A percentile compares a stretch with the other conserved stretches of the same genome.
phyloP scores from a whole-genome alignment of 2,888 invertebrate genomes.

The Diaprepes abbreviatus region DNA sequence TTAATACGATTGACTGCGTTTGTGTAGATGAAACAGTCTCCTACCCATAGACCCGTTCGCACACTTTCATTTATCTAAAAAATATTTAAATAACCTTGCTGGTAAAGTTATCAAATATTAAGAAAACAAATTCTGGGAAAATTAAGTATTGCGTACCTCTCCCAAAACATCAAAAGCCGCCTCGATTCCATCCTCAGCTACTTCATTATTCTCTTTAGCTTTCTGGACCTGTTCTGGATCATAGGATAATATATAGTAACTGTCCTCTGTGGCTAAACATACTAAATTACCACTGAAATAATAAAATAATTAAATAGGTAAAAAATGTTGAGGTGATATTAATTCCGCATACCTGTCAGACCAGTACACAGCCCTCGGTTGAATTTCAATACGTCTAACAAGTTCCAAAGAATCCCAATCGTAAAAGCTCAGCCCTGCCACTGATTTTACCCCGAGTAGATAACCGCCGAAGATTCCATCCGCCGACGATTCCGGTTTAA shows the following conservation, averaged over 20 bases:
- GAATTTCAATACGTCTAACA: conserved; percentile 96
- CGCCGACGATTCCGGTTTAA: conserved; percentile 97
- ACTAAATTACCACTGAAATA: conserved; percentile 82
- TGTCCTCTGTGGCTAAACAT: conserved; percentile 94
- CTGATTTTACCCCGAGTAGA: conserved; percentile 82
- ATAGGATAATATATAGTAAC: conserved; percentile 94
- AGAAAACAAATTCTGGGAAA: no score
- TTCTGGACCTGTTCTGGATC: conserved; percentile 85
- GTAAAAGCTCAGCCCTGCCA: conserved; percentile 93
- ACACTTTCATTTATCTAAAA: conserved; percentile 85
- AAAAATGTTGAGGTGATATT: background rate
- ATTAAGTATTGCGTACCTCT: conserved; percentile 43
- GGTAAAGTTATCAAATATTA: no score
- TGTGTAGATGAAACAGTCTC: conserved; percentile 99
- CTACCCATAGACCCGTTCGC: conserved; percentile 96
- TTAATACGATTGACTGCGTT: conserved; percentile 97
- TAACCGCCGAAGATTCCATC: conserved; percentile 78
- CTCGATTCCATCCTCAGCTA: conserved; percentile 93
- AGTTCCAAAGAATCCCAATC: conserved; percentile 97
- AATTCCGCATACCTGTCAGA: conserved; percentile 75
- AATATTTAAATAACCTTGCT: no score
- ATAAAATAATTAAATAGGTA: conserved; percentile 59
- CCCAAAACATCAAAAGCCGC: conserved; percentile 98
- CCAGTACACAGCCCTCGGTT: conserved; percentile 95
- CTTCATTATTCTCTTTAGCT: conserved; percentile 82